A percentile compares a stretch with the other conserved stretches of the same genome.
Evolutionary conservation across 2,113 vertebrate genomes (phyloP).

Genomic region (Aepyceros melampus): DNA sequence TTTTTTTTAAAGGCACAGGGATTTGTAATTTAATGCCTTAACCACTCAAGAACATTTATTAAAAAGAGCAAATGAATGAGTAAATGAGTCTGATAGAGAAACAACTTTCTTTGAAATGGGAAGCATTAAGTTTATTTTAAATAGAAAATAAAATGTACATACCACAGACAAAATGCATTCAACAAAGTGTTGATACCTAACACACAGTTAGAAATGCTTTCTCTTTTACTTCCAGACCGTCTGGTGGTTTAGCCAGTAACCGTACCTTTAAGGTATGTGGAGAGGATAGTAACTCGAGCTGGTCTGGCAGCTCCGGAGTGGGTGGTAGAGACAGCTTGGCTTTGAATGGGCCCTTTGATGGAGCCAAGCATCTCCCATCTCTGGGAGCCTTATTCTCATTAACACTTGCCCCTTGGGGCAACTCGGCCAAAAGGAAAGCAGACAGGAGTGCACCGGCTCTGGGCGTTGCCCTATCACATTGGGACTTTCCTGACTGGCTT

Average conservation of each 20-base stretch:
- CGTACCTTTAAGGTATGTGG: conserved; percentile 35
- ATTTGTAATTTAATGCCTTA: neutral
- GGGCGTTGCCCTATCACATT: neutral
- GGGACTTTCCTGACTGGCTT: neutral
- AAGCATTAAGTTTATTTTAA: neutral
- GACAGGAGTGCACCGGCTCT: neutral
- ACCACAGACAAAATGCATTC: neutral
- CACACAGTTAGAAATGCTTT: neutral
- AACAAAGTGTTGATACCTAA: neutral
- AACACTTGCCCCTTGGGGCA: conserved; percentile 45
- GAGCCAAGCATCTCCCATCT: conserved; percentile 3
- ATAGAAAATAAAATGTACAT: neutral
- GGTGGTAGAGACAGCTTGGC: neutral
- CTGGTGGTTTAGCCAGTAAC: neutral
- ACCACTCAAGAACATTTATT: neutral
- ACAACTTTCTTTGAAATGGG: neutral
- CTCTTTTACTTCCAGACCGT: neutral
- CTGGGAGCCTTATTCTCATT: conserved; percentile 25
- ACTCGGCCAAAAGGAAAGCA: neutral
- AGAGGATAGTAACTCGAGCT: conserved; percentile 39
- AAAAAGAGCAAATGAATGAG: neutral
- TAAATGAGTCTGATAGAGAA: neutral
- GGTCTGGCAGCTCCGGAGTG: neutral
- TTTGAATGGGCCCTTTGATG: conserved; percentile 61
- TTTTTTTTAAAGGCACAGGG: neutral